Conservation (phyloP, 2,113 vertebrate species). For the Cochlearius cochlearius region DNA sequence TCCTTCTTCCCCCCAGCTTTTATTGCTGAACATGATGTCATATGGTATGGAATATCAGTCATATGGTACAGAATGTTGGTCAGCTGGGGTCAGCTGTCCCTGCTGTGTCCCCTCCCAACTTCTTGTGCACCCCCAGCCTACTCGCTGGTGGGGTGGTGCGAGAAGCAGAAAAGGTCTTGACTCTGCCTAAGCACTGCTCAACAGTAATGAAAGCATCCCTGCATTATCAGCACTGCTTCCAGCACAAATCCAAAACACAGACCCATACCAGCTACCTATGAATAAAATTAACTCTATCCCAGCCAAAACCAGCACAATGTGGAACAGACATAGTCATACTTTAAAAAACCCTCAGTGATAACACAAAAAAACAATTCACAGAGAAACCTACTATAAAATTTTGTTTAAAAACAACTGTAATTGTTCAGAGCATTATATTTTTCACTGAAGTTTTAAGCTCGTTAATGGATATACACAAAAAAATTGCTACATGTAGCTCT, state of each 20-base stretch:
- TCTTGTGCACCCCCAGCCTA: background rate
- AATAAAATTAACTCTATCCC: background rate
- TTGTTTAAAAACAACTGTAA: background rate
- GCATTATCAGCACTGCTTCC: background rate
- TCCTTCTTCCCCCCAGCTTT: background rate
- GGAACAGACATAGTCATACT: background rate
- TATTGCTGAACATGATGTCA: background rate
- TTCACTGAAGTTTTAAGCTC: background rate
- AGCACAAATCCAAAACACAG: background rate
- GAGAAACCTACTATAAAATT: background rate
- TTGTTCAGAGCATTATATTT: background rate
- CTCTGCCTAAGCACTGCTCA: background rate
- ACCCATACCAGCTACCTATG: background rate
- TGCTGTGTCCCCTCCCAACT: background rate
- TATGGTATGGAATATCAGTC: background rate
- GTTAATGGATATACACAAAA: background rate
- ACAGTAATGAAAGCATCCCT: background rate
- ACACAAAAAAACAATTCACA: background rate
- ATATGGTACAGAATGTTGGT: background rate
- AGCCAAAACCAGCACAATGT: background rate
- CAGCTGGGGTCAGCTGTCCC: background rate
- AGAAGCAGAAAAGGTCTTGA: background rate
- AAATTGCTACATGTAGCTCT: background rate
- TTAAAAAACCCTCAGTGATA: background rate
- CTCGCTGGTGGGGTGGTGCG: accelerated